phyloP scores from a whole-genome alignment of 2,113 vertebrate species.

The Odontophorus gujanensis region DNA sequence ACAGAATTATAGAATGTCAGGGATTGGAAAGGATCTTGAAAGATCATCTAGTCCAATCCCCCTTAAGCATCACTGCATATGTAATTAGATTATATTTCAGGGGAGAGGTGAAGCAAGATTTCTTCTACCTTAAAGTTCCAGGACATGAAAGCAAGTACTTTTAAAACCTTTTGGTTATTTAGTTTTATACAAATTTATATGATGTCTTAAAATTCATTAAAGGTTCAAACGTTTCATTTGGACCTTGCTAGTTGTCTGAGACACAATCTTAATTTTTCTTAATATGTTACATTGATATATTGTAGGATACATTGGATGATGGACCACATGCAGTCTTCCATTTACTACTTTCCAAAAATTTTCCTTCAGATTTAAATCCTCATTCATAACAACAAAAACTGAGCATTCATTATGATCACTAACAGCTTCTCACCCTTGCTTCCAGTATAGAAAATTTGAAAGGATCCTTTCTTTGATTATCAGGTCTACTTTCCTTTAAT shows the following conservation, averaged over 20 bases:
- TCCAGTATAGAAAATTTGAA: neutral
- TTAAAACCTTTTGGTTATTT: neutral
- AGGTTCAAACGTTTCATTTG: neutral
- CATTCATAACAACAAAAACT: neutral
- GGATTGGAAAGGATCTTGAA: no score
- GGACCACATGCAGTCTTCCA: neutral
- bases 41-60: no score
- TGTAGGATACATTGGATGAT: neutral
- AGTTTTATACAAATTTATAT: neutral
- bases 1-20: no score
- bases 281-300: neutral
- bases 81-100: neutral
- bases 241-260: neutral
- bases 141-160: neutral
- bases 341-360: neutral
- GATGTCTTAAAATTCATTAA: neutral
- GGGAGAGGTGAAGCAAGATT: neutral
- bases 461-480: neutral
- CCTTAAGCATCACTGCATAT: neutral
- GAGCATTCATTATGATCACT: neutral
- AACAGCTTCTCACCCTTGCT: neutral
- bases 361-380: neutral
- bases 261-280: neutral
- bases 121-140: neutral
- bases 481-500: neutral